These are phyloP conservation scores for Montipora capricornis DNA, from an alignment of 64 coral and sea anemone species.

Conservation along the genomic window DNA sequence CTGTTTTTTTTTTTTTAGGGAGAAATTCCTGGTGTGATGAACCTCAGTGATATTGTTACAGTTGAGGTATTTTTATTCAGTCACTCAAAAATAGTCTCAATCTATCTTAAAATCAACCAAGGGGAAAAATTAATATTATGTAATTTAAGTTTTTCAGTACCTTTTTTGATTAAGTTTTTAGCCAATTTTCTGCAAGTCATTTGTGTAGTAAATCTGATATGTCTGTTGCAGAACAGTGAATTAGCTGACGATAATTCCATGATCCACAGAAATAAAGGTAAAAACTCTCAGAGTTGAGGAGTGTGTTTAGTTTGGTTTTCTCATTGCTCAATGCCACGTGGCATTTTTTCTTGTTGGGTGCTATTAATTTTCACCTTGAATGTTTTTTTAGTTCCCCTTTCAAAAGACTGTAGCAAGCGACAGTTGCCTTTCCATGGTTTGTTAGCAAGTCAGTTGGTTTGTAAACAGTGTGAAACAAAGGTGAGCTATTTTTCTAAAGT, in stretches of 20 bases:
- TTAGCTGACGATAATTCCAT: conserved; percentile 20
- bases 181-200: background rate
- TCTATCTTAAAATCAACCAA: background rate
- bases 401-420: conserved; percentile 47
- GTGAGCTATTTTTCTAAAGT: conserved; percentile 13
- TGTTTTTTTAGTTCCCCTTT: conserved; percentile 50
- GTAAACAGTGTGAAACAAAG: conserved; percentile 89
- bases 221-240: background rate
- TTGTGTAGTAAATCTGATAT: background rate
- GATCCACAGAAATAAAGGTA: conserved; percentile 49
- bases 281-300: background rate
- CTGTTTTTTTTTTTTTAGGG: conserved; percentile 44
- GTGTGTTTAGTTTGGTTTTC: background rate
- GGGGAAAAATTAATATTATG: background rate
- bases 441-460: conserved; percentile 93
- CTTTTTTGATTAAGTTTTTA: background rate
- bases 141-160: background rate
- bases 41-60: conserved; percentile 71
- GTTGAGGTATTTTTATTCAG: conserved; percentile 68
- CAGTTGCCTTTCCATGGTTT: conserved; percentile 89
- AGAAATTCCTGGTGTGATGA: conserved; percentile 59
- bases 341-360: background rate
- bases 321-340: background rate
- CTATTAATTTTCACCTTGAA: background rate
- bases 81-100: background rate